Conservation (phyloP, 2,113 vertebrate genomes). For the Pongo pygmaeus region DNA sequence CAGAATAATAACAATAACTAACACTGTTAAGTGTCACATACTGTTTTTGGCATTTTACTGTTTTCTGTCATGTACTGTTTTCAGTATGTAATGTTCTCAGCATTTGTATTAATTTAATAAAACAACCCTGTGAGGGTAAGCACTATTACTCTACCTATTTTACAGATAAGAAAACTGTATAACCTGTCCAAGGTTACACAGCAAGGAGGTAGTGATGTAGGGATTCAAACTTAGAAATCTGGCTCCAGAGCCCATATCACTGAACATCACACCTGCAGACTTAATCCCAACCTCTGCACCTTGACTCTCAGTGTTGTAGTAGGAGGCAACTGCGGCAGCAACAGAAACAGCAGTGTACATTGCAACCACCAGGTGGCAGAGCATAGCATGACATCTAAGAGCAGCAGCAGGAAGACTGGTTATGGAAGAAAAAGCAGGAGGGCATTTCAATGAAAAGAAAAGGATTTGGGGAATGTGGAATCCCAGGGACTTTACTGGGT, state of each 20-base stretch:
- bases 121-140: background rate
- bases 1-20: background rate
- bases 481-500: background rate
- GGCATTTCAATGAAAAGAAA: background rate
- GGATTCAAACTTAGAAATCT: background rate
- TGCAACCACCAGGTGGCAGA: constrained; percentile 39
- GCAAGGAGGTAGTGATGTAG: background rate
- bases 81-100: background rate
- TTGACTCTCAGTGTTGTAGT: background rate
- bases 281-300: background rate
- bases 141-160: background rate
- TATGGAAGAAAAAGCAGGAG: background rate
- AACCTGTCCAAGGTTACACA: background rate
- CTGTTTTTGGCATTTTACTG: background rate
- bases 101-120: background rate
- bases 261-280: background rate
- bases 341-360: background rate
- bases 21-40: background rate
- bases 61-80: background rate
- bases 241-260: background rate
- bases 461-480: background rate
- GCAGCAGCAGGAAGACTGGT: background rate
- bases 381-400: background rate
- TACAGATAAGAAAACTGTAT: background rate
- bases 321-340: background rate